Base-by-base conservation (phyloP, 2,797 vertebrate species). In the Varecia variegata region DNA sequence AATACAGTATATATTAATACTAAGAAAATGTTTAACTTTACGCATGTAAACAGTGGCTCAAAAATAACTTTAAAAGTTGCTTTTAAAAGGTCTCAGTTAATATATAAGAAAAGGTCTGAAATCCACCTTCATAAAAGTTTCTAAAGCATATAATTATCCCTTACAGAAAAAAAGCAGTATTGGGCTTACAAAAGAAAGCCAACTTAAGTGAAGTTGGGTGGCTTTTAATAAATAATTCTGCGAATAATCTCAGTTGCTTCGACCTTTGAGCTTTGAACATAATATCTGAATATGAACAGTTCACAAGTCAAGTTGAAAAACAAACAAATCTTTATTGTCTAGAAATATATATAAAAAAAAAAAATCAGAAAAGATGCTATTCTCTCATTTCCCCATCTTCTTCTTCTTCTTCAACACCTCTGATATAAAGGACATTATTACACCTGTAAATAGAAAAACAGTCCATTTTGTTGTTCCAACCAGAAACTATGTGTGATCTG, bases 311-410 rank as follows among this genome's bases (percentile, higher is more conserved):
- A 85, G n/a, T 0, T 98, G 96, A 94, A 98, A 98, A 97, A 74
- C 91, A 96, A 93, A 96, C 93, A 97, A 38, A 97, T 97, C 60
- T 98, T 98, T 97, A 96, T 96, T 98, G 97, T 95, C 88, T 96
- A 98, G 93, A 97, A 98, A 98, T 97, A 98, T 98, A 98, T 94
- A 98, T 98, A 98, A 79, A 90, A 79, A 93, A 91, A 93, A 90
- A 81, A 93, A 81, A 32, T 88, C 80, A 77, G 60, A 32, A 83
- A 94, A 97, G 87, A 96, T 92, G 70, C 96, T 99, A 99, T 98
- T 99, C 99, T 98, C 99, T 99, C 99, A 99, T 99, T 98, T 99
- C 99, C 95, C 99, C 99, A 79, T 99, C 99, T 98, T 99, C 99
- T 97, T 99, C 99, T 84, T 99, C 99, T 97, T 99, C 99, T 98